Evolutionary conservation across 2,113 vertebrate genomes (phyloP).

Genomic region (Gobiocypris rarus): DNA sequence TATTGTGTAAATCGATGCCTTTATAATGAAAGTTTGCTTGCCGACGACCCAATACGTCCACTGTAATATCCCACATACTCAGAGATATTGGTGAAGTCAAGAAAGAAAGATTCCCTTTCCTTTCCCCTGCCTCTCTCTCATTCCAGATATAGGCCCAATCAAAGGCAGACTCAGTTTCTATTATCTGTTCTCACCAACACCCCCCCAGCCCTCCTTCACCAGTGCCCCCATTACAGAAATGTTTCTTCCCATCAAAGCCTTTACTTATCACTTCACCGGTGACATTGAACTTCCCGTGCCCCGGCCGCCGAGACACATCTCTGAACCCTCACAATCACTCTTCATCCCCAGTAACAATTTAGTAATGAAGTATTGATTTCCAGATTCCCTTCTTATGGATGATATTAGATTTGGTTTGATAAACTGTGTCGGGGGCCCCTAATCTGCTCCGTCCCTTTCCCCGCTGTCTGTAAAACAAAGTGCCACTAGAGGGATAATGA

Average conservation of each 20-base stretch:
- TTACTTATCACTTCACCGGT: slow-evolving; percentile 77
- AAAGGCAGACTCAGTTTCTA: slow-evolving; percentile 75
- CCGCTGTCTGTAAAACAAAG: slow-evolving; percentile 93
- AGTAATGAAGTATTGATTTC: slow-evolving; percentile 99
- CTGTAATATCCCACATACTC: background rate
- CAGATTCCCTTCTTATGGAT: slow-evolving; percentile 96
- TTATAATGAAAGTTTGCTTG: slow-evolving; percentile 34
- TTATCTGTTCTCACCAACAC: slow-evolving; percentile 71
- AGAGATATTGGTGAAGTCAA: slow-evolving; percentile 11
- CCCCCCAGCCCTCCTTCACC: slow-evolving; percentile 64
- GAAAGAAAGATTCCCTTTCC: slow-evolving; percentile 2
- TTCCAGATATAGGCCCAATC: slow-evolving; percentile 75
- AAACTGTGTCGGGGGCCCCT: slow-evolving; percentile 89
- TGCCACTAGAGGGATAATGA: slow-evolving; percentile 95
- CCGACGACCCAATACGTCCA: background rate
- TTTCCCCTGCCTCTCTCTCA: slow-evolving; percentile 63
- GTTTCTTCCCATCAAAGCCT: slow-evolving; percentile 80
- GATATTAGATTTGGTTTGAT: slow-evolving; percentile 99
- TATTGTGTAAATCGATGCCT: slow-evolving; percentile 36
- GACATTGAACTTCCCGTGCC: slow-evolving; percentile 90
- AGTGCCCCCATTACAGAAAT: slow-evolving; percentile 74
- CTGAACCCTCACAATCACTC: slow-evolving; percentile 90
- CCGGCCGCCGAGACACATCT: slow-evolving; percentile 85
- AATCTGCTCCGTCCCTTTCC: slow-evolving; percentile 87
- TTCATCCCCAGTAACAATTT: slow-evolving; percentile 99